phyloP scores from a whole-genome alignment of 2,113 vertebrate genomes.

The Forbesichthys papilliferus region DNA sequence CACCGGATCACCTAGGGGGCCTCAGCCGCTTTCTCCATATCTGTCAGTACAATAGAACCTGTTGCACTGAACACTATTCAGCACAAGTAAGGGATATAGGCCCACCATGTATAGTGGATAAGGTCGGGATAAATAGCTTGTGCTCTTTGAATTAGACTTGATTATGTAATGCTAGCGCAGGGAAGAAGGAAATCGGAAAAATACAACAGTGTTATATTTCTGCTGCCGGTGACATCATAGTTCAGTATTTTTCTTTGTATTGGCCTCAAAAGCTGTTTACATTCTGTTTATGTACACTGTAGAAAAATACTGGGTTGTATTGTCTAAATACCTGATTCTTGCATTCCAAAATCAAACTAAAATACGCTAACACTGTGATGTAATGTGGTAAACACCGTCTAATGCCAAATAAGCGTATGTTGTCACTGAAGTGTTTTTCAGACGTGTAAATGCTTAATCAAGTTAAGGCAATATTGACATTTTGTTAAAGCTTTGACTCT shows the following conservation, averaged over 20 bases:
- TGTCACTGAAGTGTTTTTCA: no score
- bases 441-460: no score
- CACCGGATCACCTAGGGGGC: conserved; percentile 53
- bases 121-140: conserved; percentile 46
- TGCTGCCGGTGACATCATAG: conserved; percentile 55
- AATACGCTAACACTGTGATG: no score
- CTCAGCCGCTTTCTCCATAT: conserved; percentile 53
- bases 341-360: no score
- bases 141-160: conserved; percentile 40
- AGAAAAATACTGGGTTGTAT: no score
- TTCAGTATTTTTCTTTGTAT: background rate
- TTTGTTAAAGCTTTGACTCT: no score
- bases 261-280: conserved; percentile 7
- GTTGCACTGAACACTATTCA: conserved; percentile 65
- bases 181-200: conserved; percentile 28
- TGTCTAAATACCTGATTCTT: no score
- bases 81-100: conserved; percentile 58
- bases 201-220: conserved; percentile 58
- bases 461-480: no score
- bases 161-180: conserved; percentile 58
- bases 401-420: no score
- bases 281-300: conserved; percentile 4
- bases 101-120: conserved; percentile 46
- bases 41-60: conserved; percentile 57
- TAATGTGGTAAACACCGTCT: no score